Evolutionary conservation across 2,113 vertebrate species (phyloP).

Genomic region (Ursus arctos): DNA sequence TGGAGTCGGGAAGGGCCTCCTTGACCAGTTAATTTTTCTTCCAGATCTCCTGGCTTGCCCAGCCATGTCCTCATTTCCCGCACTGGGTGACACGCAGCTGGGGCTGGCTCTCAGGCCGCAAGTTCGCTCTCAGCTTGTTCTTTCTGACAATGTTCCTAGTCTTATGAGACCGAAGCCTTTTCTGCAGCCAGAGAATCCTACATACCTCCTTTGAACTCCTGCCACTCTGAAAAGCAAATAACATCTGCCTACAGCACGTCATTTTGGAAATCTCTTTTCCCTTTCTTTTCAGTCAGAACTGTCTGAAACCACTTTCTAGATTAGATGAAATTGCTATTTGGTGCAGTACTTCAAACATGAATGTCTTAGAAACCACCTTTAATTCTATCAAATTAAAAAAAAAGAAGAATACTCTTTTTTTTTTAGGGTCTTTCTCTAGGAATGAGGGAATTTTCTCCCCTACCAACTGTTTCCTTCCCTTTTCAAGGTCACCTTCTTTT

Average conservation of each 20-base stretch:
- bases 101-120: neutral
- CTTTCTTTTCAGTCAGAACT: slow-evolving; percentile 55
- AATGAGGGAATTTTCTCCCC: neutral
- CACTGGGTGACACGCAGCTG: neutral
- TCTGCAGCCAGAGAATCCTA: neutral
- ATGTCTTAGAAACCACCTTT: neutral
- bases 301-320: slow-evolving; percentile 46
- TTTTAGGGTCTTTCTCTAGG: neutral
- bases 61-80: neutral
- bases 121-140: neutral
- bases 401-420: neutral
- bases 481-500: neutral
- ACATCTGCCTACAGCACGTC: neutral
- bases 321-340: slow-evolving; percentile 29
- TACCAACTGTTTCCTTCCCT: neutral
- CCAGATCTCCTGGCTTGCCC: neutral
- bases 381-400: slow-evolving; percentile 44
- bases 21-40: neutral
- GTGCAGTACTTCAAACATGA: slow-evolving; percentile 47
- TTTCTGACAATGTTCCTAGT: slow-evolving; percentile 29
- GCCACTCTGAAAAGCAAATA: slow-evolving; percentile 10
- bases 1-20: neutral
- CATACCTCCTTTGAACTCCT: slow-evolving; percentile 42
- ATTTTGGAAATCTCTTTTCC: slow-evolving; percentile 22
- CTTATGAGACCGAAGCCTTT: neutral